Evolutionary conservation across 2,888 invertebrate genomes (phyloP).

Genomic region (Coleophora deauratella): DNA sequence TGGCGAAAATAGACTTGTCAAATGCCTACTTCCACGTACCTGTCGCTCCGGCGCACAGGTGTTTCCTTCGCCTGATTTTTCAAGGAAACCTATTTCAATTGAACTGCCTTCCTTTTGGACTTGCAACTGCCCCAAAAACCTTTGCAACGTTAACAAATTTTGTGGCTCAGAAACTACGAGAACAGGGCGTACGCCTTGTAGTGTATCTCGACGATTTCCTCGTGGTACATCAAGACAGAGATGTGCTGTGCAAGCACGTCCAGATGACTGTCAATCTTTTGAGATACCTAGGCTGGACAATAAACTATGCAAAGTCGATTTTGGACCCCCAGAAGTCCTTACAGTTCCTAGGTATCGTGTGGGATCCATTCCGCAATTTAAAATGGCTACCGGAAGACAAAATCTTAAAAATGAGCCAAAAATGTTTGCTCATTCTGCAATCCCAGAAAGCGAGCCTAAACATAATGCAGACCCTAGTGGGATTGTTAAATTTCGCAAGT

Average conservation of each 20-base stretch:
- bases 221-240: conserved; percentile 8
- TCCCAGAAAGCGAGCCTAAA: conserved; percentile 2
- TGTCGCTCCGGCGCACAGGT: conserved; percentile 8
- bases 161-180: conserved; percentile 11
- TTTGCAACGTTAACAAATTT: conserved; percentile 16
- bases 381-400: conserved; percentile 4
- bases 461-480: conserved; percentile 8
- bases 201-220: conserved; percentile 15
- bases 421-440: not conserved
- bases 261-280: not conserved
- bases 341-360: conserved; percentile 12
- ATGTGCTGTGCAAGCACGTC: not conserved
- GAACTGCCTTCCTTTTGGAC: conserved; percentile 17
- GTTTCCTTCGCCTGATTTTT: conserved; percentile 15
- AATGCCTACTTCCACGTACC: conserved; percentile 17
- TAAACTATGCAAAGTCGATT: conserved; percentile 9
- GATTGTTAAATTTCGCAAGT: conserved; percentile 10
- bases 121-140: conserved; percentile 12
- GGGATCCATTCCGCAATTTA: conserved; percentile 11
- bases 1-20: conserved; percentile 17
- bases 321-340: not conserved
- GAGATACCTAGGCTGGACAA: conserved; percentile 9
- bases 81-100: conserved; percentile 7
- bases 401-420: not conserved
- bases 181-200: conserved; percentile 7